These are phyloP conservation scores for Callorhinus ursinus DNA, from an alignment of 2,113 vertebrate genomes.

Conservation along the genomic window DNA sequence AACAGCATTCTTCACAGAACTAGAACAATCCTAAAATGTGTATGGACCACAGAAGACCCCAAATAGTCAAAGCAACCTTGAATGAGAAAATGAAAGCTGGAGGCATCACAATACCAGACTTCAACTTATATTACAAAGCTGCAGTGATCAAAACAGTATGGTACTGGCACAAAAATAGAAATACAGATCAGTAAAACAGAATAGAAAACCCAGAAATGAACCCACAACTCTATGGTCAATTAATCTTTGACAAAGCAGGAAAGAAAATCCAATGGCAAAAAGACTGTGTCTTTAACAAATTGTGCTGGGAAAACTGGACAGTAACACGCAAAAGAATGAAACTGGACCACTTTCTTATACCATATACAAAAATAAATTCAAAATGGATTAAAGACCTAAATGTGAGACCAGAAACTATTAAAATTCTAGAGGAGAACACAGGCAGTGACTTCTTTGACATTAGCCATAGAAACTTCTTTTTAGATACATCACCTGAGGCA, in stretches of 20 bases:
- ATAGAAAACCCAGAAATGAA: not conserved
- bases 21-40: not conserved
- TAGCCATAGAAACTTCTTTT: not conserved
- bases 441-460: not conserved
- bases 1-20: not conserved
- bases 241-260: not conserved
- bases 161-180: not conserved
- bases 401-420: not conserved
- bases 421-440: not conserved
- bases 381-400: not conserved
- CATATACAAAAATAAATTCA: not conserved
- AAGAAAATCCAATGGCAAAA: not conserved
- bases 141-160: not conserved
- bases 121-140: not conserved
- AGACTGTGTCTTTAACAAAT: not conserved
- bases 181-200: not conserved
- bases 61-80: not conserved
- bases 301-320: not conserved
- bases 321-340: not conserved
- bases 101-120: not conserved
- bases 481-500: not conserved
- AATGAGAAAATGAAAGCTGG: not conserved
- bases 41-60: not conserved
- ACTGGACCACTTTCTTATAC: not conserved
- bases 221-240: not conserved